Conservation (phyloP, 2,888 invertebrate species). For the Drosophila nigricruria region DNA sequence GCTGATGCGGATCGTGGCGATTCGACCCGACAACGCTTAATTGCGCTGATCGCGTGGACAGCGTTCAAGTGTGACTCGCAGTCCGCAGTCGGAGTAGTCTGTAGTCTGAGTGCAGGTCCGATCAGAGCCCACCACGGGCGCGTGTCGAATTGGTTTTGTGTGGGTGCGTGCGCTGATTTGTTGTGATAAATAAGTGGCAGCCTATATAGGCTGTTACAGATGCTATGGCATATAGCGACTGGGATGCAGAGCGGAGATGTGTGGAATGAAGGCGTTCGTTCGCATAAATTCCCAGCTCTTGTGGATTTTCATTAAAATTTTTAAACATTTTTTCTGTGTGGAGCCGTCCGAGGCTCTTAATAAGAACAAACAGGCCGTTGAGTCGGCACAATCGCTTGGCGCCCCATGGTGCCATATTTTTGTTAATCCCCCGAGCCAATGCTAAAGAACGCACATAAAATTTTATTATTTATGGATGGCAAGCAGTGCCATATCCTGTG, state of each 20-base stretch:
- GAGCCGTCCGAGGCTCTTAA: constrained; percentile 50
- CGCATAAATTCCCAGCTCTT: constrained; percentile 65
- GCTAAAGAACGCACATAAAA: constrained; percentile 72
- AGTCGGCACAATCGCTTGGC: constrained; percentile 80
- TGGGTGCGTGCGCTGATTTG: constrained; percentile 82
- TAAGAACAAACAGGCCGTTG: constrained; percentile 81
- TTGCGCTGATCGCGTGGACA: constrained; percentile 80
- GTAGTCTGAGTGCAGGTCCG: constrained; percentile 17
- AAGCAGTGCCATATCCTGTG: constrained; percentile 73
- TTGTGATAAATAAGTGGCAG: constrained; percentile 83
- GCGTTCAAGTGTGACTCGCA: constrained; percentile 33
- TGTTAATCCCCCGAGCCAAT: constrained; percentile 76
- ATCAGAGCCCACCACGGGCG: constrained; percentile 71
- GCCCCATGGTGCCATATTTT: constrained; percentile 75
- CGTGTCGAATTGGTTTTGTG: constrained; percentile 83
- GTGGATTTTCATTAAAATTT: constrained; percentile 77
- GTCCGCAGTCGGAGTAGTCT: constrained; percentile 11
- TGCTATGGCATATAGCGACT: constrained; percentile 27
- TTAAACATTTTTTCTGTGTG: constrained; percentile 58
- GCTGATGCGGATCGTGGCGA: constrained; percentile 52
- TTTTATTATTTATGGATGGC: constrained; percentile 80
- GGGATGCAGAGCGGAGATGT: constrained; percentile 1
- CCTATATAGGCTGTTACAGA: constrained; percentile 62
- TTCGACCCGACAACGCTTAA: constrained; percentile 68
- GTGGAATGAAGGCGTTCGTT: constrained; percentile 33